Base-by-base conservation (phyloP, 2,888 invertebrate genomes). In the Pristionchus maxplancki region DNA sequence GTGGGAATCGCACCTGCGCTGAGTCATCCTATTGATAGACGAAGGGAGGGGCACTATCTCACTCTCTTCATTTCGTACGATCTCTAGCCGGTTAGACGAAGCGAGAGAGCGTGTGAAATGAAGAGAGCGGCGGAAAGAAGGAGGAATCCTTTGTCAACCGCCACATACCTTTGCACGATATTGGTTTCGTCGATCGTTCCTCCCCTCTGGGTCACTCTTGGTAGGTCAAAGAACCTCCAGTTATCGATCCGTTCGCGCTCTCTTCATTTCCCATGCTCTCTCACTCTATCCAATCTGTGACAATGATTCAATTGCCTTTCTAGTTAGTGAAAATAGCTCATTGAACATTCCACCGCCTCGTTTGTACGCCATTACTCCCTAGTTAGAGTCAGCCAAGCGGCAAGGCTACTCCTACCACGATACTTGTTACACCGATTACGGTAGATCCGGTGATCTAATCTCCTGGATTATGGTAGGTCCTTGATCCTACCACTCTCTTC, bases 1-100 rank as follows among this genome's bases (percentile, higher is more conserved):
- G 71, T 71, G 71, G 71, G 71, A 71, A 71, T 24, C 28, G 15
- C 71, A 58, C 71, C 71, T 37, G 71, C 5, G 64, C 15, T 71
- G 71, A 71, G 40, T 71, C 71, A 71, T 34, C 71, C 64, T 6
- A 67, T 67, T 67, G 64, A 67, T 67, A 31, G 64, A 31, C 58
- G 58, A 31, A 31, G 64, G 17, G 31, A 64, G 64, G 15, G 31
- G 0, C 15, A 37, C 11, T 71, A 71, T 71, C 58, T n/a, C n/a
- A 2, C 24, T 58, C 58, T 58, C 58, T 58, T 8, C 2, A 0
- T n/a, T 58, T 58, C n/a, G 24, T n/a, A n/a, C 6, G 58, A 20
- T 58, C 58, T 58, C 58, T 58, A 24, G 5, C n/a, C 24, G 24
- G 24, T n/a, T 8, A 24, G 58, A 58, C 24, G 44, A 24, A 9